Conservation (phyloP, 2,888 invertebrate genomes). For the Cantharis nigra region DNA sequence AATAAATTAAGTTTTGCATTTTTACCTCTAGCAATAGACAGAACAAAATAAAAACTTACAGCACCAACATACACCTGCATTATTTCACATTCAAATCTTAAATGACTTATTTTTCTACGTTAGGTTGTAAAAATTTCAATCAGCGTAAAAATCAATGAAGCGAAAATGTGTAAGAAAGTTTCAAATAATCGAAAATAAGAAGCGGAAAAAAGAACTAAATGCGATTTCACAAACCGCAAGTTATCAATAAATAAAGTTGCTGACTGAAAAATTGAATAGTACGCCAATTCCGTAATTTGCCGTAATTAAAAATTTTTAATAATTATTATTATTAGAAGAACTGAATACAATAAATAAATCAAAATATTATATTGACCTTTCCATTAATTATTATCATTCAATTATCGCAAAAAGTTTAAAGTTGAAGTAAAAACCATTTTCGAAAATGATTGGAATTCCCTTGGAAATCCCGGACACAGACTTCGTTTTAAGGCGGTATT, state of each 20-base stretch:
- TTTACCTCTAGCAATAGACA: background rate
- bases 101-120: background rate
- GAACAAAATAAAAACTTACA: background rate
- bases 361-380: too few relatives aligned
- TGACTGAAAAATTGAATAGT: background rate
- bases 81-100: background rate
- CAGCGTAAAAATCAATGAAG: constrained; percentile 1
- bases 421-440: too few relatives aligned
- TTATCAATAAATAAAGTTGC: background rate
- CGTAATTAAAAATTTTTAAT: too few relatives aligned
- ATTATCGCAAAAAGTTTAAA: too few relatives aligned
- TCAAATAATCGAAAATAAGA: background rate
- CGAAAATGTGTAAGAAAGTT: constrained; percentile 6
- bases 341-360: too few relatives aligned
- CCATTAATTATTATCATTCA: too few relatives aligned
- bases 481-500: too few relatives aligned
- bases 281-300: background rate
- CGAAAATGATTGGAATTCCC: too few relatives aligned
- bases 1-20: too few relatives aligned
- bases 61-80: background rate
- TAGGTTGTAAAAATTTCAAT: background rate
- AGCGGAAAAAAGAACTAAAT: background rate
- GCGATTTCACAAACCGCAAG: background rate
- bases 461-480: too few relatives aligned
- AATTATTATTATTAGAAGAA: too few relatives aligned